Evolutionary conservation across 2,888 invertebrate genomes (phyloP).

Genomic region (Clistopyga incitator): DNA sequence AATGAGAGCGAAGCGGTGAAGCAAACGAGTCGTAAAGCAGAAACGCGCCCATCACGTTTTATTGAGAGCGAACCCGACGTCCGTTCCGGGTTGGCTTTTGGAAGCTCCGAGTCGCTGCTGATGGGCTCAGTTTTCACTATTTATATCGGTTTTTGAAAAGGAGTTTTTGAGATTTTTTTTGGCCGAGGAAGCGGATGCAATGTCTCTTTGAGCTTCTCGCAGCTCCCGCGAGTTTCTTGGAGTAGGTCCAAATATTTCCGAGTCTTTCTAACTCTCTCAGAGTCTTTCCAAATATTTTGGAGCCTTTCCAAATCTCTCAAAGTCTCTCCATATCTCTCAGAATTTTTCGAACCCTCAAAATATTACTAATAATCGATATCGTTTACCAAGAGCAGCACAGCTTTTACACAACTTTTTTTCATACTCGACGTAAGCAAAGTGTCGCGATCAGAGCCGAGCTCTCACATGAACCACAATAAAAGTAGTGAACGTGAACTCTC

Average conservation of each 20-base stretch:
- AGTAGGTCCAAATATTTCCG: too few relatives aligned
- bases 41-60: background rate
- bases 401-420: constrained; percentile 1
- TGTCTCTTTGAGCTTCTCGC: too few relatives aligned
- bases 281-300: too few relatives aligned
- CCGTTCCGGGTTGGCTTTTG: background rate
- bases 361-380: constrained; percentile 74
- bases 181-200: background rate
- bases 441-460: background rate
- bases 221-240: too few relatives aligned
- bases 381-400: constrained; percentile 39
- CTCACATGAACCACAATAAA: background rate
- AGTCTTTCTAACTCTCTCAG: too few relatives aligned
- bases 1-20: background rate
- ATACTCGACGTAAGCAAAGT: background rate
- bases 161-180: constrained; percentile 17
- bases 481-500: constrained; percentile 33
- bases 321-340: too few relatives aligned
- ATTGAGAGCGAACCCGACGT: background rate
- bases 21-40: background rate
- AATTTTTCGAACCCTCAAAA: constrained; percentile 57
- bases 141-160: constrained; percentile 69
- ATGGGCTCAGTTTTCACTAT: constrained; percentile 74
- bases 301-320: too few relatives aligned
- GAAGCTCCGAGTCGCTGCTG: constrained; percentile 63